Evolutionary conservation across 2,888 invertebrate species (phyloP).

Genomic region (Stratiomys singularior): DNA sequence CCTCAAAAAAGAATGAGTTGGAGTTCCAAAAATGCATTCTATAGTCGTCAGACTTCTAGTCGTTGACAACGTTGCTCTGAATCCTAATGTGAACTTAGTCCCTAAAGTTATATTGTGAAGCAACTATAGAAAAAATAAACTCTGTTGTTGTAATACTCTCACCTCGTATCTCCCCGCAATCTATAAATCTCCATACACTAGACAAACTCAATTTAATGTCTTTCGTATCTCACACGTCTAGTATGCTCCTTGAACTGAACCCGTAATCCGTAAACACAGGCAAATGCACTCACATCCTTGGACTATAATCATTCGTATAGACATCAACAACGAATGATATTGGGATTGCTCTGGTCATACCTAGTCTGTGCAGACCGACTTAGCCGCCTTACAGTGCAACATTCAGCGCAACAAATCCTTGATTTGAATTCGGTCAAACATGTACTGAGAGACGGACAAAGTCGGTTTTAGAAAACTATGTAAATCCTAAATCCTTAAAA

Average conservation of each 20-base stretch:
- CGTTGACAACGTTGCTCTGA: not conserved
- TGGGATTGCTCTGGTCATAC: no score
- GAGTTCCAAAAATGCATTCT: not conserved
- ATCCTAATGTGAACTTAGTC: not conserved
- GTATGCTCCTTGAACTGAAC: not conserved
- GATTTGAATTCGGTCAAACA: constrained; percentile 20
- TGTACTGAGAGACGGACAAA: not conserved
- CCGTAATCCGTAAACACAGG: not conserved
- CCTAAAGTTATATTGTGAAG: not conserved
- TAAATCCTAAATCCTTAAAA: constrained; percentile 16
- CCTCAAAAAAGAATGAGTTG: not conserved
- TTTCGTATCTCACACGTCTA: not conserved
- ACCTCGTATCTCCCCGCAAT: not conserved
- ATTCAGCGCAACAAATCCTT: not conserved
- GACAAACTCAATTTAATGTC: not conserved
- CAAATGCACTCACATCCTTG: not conserved
- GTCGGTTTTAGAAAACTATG: constrained; percentile 21
- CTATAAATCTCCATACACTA: not conserved
- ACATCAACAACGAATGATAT: not conserved
- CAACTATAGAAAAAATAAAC: no score
- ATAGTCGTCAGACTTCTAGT: no score
- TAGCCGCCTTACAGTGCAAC: not conserved
- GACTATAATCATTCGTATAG: not conserved
- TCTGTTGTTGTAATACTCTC: not conserved
- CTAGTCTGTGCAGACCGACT: not conserved